Conservation (phyloP, 1,140 invertebrate genomes). For the Zaprionus tsacasi region DNA sequence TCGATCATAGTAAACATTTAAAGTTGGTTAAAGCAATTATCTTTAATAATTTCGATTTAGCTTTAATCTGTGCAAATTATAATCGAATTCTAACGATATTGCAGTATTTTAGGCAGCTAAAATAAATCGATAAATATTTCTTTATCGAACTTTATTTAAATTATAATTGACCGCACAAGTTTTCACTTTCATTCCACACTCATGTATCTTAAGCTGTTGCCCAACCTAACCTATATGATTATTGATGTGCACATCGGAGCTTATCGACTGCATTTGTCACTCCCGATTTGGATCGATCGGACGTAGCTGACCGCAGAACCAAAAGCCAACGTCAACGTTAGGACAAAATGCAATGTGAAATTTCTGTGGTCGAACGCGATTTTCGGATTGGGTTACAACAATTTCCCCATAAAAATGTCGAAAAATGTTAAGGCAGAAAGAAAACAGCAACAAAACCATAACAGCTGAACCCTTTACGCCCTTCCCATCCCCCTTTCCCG, state of each 20-base stretch:
- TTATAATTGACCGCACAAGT: neutral
- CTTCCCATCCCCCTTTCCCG: neutral
- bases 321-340: slow-evolving; percentile 67
- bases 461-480: slow-evolving; percentile 51
- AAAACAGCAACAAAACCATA: neutral
- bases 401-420: slow-evolving; percentile 81
- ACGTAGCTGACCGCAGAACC: slow-evolving; percentile 37
- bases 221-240: slow-evolving; percentile 15
- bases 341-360: slow-evolving; percentile 76
- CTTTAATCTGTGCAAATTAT: neutral
- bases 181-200: neutral
- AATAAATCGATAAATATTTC: neutral
- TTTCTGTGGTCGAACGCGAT: slow-evolving; percentile 59
- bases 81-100: too few relatives aligned
- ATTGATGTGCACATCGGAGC: slow-evolving; percentile 9
- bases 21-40: too few relatives aligned
- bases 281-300: slow-evolving; percentile 53
- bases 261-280: slow-evolving; percentile 64
- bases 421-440: slow-evolving; percentile 35
- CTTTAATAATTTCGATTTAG: too few relatives aligned
- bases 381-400: slow-evolving; percentile 72
- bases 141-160: neutral
- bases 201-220: neutral
- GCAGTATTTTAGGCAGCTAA: too few relatives aligned
- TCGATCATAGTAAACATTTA: too few relatives aligned